These are phyloP conservation scores for Callyntrura sp. DNA, from an alignment of 2,888 invertebrate genomes.

Conservation along the genomic window DNA sequence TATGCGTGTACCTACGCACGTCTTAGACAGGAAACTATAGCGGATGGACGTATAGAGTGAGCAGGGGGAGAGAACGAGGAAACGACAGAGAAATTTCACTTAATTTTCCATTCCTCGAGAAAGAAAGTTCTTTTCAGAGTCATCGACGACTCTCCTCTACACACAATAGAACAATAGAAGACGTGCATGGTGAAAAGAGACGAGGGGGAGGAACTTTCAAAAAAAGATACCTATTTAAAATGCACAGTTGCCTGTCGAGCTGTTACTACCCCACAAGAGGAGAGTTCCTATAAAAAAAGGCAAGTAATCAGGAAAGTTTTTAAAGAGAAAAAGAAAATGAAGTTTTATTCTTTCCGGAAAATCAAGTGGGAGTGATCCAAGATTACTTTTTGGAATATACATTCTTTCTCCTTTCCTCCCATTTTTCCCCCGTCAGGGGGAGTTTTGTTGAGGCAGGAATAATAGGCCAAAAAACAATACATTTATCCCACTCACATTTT, in stretches of 20 bases:
- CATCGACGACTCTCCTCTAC: no score
- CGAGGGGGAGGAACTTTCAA: background rate
- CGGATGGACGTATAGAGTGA: background rate
- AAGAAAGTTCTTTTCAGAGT: constrained; percentile 31
- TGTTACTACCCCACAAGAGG: constrained; percentile 15
- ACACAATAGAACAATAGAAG: constrained; percentile 21
- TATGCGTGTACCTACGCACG: constrained; percentile 18
- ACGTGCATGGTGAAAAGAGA: constrained; percentile 41
- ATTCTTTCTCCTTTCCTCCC: constrained; percentile 19
- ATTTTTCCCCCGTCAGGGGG: background rate
- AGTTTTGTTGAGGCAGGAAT: no score
- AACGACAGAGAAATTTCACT: background rate
- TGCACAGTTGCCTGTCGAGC: constrained; percentile 12
- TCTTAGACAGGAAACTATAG: background rate
- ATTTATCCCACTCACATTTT: constrained; percentile 20
- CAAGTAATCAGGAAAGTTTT: background rate
- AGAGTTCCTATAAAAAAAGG: constrained; percentile 16
- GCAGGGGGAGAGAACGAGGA: background rate
- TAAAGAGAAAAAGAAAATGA: constrained; percentile 10
- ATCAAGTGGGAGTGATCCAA: background rate
- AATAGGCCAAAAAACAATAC: constrained; percentile 12
- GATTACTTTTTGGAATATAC: background rate
- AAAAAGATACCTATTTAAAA: constrained; percentile 27
- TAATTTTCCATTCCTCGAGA: background rate
- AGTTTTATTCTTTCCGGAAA: constrained; percentile 29